phyloP scores from a whole-genome alignment of 2,888 invertebrate species.

The Prenolepis imparis region DNA sequence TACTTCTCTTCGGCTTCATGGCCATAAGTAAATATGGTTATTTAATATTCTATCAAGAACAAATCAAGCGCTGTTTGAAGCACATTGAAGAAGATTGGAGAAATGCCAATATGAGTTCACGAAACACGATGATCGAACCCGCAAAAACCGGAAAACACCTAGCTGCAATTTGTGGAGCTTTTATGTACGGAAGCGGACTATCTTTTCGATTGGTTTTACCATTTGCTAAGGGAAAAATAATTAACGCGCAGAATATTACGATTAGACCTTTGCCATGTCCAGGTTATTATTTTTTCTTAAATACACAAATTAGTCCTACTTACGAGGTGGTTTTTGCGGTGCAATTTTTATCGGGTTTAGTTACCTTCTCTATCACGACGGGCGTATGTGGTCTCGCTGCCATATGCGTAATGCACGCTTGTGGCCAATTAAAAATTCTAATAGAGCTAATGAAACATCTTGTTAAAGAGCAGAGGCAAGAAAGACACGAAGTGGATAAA shows the following conservation, averaged over 20 bases:
- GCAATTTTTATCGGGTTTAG: slow-evolving; percentile 72
- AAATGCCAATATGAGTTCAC: slow-evolving; percentile 39
- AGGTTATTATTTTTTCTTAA: slow-evolving; percentile 62
- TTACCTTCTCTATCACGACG: slow-evolving; percentile 70
- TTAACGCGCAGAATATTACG: slow-evolving; percentile 63
- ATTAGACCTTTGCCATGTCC: slow-evolving; percentile 71
- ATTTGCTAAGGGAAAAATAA: slow-evolving; percentile 63
- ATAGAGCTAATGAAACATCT: slow-evolving; percentile 59
- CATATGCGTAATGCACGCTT: slow-evolving; percentile 72
- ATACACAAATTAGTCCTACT: slow-evolving; percentile 66
- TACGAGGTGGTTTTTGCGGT: slow-evolving; percentile 72
- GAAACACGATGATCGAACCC: slow-evolving; percentile 67
- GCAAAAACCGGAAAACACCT: slow-evolving; percentile 69
- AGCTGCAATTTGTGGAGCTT: slow-evolving; percentile 66
- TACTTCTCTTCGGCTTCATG: slow-evolving; percentile 70
- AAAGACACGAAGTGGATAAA: background rate
- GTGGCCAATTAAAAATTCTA: slow-evolving; percentile 73
- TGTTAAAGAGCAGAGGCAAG: slow-evolving; percentile 50
- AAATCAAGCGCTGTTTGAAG: slow-evolving; percentile 67
- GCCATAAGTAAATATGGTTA: slow-evolving; percentile 69
- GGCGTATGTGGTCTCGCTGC: slow-evolving; percentile 72
- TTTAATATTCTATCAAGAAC: slow-evolving; percentile 43
- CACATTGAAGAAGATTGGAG: slow-evolving; percentile 73
- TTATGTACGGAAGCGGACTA: slow-evolving; percentile 74
- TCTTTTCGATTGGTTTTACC: slow-evolving; percentile 74